A percentile compares a stretch with the other conserved stretches of the same genome.
Conservation (phyloP, 2,113 vertebrate species). For the Gobiocypris rarus region DNA sequence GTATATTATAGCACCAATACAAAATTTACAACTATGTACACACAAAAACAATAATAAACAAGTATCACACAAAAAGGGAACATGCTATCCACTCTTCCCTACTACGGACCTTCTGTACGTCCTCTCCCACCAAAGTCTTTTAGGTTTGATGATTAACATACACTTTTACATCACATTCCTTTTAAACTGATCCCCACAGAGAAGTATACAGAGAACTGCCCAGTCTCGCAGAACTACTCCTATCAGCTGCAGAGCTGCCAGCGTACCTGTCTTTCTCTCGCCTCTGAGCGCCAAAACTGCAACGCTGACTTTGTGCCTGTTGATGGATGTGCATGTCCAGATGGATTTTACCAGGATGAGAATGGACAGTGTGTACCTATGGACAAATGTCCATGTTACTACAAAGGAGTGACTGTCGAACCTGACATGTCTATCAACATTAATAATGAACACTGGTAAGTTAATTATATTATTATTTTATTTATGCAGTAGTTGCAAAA, state of each 20-base stretch:
- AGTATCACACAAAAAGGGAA: too few relatives aligned
- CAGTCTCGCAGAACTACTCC: constrained; percentile 82
- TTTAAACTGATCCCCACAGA: constrained; percentile 69
- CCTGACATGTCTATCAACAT: constrained; percentile 78
- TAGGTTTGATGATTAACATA: not conserved
- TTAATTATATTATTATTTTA: constrained; percentile 17
- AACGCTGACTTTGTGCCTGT: constrained; percentile 80
- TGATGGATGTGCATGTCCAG: constrained; percentile 88
- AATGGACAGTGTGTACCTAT: constrained; percentile 79
- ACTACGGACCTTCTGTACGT: too few relatives aligned
- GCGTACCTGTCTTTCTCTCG: constrained; percentile 85
- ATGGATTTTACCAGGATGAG: constrained; percentile 81
- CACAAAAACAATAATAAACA: too few relatives aligned
- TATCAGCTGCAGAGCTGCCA: constrained; percentile 89
- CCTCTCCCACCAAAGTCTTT: too few relatives aligned
- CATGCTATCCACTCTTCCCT: too few relatives aligned
- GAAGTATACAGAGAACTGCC: constrained; percentile 79
- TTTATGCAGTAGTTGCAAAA: not conserved
- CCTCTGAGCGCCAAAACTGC: constrained; percentile 78
- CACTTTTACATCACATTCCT: not conserved
- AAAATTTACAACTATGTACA: too few relatives aligned
- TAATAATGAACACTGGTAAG: constrained; percentile 87
- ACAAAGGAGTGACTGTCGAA: constrained; percentile 79
- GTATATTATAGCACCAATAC: too few relatives aligned
- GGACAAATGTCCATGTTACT: constrained; percentile 85